Evolutionary conservation across 2,113 vertebrate genomes (phyloP).

Genomic region (Rhinolophus sinicus): DNA sequence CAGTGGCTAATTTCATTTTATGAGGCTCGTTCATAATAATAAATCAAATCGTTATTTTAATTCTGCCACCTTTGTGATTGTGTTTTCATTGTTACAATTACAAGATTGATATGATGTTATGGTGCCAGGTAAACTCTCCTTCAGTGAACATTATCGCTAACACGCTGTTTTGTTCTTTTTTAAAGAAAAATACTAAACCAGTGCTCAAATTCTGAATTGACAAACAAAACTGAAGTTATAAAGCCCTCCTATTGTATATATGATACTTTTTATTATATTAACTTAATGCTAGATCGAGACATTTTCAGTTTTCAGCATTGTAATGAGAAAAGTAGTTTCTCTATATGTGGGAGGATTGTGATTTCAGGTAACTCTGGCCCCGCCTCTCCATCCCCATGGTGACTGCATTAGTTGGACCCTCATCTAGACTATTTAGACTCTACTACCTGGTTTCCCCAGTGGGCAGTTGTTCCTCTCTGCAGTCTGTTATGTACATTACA

Average conservation of each 20-base stretch:
- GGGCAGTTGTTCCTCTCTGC: neutral
- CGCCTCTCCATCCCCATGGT: neutral
- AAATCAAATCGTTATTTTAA: neutral
- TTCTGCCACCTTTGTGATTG: neutral
- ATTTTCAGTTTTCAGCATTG: neutral
- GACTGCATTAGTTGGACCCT: neutral
- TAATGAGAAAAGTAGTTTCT: neutral
- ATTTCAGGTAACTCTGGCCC: neutral
- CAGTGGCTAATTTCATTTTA: neutral
- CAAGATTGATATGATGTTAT: neutral
- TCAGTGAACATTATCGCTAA: neutral
- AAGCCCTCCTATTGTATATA: neutral
- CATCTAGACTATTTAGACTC: neutral
- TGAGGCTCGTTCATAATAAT: neutral
- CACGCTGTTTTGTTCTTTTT: too few species aligned
- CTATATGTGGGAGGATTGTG: neutral
- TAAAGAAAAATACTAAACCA: neutral
- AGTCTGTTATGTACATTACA: neutral
- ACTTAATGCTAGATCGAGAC: neutral
- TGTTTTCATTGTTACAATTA: neutral
- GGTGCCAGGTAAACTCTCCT: neutral
- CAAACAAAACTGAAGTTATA: neutral
- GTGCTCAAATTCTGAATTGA: neutral
- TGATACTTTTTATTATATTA: neutral
- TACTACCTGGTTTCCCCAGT: neutral